Conservation (phyloP, 2,797 vertebrate species). For the Lycodopsis pacificus region DNA sequence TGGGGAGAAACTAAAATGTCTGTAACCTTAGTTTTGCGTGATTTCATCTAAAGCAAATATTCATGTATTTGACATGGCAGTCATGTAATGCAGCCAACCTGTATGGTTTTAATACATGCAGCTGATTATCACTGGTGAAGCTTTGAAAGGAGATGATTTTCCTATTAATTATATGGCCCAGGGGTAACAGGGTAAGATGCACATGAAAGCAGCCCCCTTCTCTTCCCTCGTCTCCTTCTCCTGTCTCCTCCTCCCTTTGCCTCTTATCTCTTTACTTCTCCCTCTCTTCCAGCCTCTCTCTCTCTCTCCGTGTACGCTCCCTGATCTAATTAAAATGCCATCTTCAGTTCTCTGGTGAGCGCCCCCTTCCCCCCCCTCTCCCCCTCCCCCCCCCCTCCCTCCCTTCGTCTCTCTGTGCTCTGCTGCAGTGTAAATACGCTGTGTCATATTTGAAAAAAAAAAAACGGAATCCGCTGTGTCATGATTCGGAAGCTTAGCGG, state of each 20-base stretch:
- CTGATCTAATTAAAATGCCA: conserved; percentile 81
- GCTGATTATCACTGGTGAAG: conserved; percentile 43
- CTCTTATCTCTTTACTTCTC: conserved; percentile 60
- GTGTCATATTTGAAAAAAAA: conserved; percentile 63
- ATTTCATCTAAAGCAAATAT: conserved; percentile 5
- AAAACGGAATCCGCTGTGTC: conserved; percentile 73
- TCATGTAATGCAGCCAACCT: conserved; percentile 19
- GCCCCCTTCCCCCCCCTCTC: conserved; percentile 19
- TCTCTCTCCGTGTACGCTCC: conserved; percentile 59
- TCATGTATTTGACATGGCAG: conserved; percentile 5
- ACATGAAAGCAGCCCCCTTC: conserved; percentile 53
- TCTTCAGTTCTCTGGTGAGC: conserved; percentile 71
- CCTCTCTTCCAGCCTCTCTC: conserved; percentile 42
- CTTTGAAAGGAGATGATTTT: conserved; percentile 51
- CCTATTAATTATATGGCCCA: conserved; percentile 54
- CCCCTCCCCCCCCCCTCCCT: background rate
- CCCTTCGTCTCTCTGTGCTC: conserved; percentile 50
- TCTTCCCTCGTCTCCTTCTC: conserved; percentile 26
- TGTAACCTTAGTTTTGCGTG: background rate
- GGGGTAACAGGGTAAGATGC: conserved; percentile 51
- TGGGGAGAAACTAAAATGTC: background rate
- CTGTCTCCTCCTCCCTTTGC: conserved; percentile 37
- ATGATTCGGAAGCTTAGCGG: conserved; percentile 68
- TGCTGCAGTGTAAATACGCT: conserved; percentile 76
- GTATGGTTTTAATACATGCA: conserved; percentile 39